Evolutionary conservation across 1,140 invertebrate species (phyloP).

Genomic region (Wiebesia pumilae): DNA sequence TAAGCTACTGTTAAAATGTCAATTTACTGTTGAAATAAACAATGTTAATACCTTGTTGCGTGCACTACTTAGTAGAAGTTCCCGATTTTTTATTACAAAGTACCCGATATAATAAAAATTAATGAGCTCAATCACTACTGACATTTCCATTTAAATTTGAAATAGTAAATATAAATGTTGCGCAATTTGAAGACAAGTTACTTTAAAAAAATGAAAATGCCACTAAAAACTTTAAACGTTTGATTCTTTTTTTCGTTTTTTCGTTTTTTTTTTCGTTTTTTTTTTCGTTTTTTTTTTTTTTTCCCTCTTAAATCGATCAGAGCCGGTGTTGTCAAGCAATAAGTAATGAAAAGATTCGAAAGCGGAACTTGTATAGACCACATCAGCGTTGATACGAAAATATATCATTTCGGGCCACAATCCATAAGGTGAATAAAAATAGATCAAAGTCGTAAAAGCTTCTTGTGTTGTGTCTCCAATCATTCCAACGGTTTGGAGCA

Average conservation of each 20-base stretch:
- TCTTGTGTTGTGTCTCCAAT: slow-evolving; percentile 38
- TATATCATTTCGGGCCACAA: slow-evolving; percentile 26
- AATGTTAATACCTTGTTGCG: no score
- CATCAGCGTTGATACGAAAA: slow-evolving; percentile 16
- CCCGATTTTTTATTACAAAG: no score
- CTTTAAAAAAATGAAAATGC: slow-evolving; percentile 8
- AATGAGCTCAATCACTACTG: no score
- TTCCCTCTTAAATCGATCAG: slow-evolving; percentile 27
- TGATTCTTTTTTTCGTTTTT: no score
- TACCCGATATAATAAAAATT: no score
- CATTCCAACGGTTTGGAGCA: background rate
- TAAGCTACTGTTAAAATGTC: no score
- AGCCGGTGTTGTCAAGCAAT: background rate
- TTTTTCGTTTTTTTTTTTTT: slow-evolving; percentile 21
- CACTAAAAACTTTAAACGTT: background rate
- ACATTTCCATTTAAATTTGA: no score
- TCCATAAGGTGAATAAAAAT: slow-evolving; percentile 39
- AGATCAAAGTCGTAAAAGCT: slow-evolving; percentile 42
- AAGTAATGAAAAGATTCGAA: slow-evolving; percentile 47
- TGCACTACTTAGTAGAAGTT: no score
- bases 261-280: no score
- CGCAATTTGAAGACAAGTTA: background rate
- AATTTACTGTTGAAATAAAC: no score
- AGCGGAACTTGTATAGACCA: slow-evolving; percentile 40
- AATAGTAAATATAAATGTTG: background rate